Conservation (phyloP, 1,140 invertebrate genomes). For the Habropoda laboriosa region DNA sequence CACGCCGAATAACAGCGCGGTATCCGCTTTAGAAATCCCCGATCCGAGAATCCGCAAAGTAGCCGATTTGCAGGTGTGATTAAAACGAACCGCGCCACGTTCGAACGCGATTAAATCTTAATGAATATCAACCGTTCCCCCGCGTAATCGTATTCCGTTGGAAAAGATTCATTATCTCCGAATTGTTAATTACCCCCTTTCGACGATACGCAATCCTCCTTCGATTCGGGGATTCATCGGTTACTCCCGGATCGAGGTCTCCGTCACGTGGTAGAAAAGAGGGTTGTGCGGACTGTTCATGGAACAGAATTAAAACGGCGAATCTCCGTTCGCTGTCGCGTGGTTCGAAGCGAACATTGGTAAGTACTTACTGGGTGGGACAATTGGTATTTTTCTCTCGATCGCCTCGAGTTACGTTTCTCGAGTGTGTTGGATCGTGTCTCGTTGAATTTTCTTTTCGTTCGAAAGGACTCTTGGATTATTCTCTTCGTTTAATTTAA, state of each 20-base stretch:
- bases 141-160: not conserved
- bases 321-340: not conserved
- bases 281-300: constrained; percentile 14
- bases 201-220: not conserved
- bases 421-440: too few species aligned
- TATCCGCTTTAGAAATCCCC: too few species aligned
- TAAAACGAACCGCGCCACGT: not conserved
- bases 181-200: constrained; percentile 10
- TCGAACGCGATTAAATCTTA: not conserved
- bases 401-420: not conserved
- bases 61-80: not conserved
- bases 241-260: not conserved
- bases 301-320: not conserved
- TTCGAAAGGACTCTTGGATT: too few species aligned
- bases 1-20: too few species aligned
- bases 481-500: too few species aligned
- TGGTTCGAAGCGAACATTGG: not conserved
- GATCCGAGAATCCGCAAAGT: not conserved
- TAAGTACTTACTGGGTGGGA: not conserved
- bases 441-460: not conserved
- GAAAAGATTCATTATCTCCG: not conserved
- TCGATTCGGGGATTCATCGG: not conserved
- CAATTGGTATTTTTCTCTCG: not conserved
- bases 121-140: not conserved
- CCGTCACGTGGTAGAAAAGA: not conserved